Conservation (phyloP, 64 coral and sea anemone genomes). For the Stichodactyla helianthus region DNA sequence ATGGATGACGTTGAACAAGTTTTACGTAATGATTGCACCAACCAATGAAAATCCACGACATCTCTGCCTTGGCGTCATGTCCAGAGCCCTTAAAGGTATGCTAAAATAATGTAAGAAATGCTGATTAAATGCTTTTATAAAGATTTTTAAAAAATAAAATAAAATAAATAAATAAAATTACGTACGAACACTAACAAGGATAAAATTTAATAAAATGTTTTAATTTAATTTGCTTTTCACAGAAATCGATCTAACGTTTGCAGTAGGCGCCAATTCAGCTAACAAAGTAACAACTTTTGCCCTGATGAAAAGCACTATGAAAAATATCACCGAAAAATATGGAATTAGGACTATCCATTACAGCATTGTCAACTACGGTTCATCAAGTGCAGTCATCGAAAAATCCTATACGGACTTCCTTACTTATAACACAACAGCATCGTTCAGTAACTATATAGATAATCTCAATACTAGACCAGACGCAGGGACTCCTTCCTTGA, state of each 20-base stretch:
- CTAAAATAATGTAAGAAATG: background rate
- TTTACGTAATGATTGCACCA: slow-evolving; percentile 15
- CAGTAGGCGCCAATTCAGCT: slow-evolving; percentile 32
- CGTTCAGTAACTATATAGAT: background rate
- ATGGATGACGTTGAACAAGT: slow-evolving; percentile 33
- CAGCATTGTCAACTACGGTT: slow-evolving; percentile 39
- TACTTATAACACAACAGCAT: background rate
- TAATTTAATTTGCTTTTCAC: slow-evolving; percentile 3
- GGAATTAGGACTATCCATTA: slow-evolving; percentile 41
- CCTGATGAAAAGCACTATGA: slow-evolving; percentile 33
- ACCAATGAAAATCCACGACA: background rate
- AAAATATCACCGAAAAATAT: slow-evolving; percentile 38
- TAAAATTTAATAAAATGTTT: background rate
- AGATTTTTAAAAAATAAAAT: background rate
- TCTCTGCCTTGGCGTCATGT: background rate
- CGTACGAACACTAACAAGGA: background rate
- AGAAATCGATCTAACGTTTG: slow-evolving; percentile 51
- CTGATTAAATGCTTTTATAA: background rate
- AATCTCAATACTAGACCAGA: background rate
- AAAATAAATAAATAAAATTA: background rate
- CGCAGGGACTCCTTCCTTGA: slow-evolving; percentile 10
- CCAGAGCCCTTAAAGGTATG: slow-evolving; percentile 29
- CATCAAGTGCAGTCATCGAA: slow-evolving; percentile 9
- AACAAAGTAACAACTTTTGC: slow-evolving; percentile 22
- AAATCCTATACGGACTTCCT: slow-evolving; percentile 20